Evolutionary conservation across 2,797 vertebrate genomes (phyloP), one percentile per base, ranked within the genome.

Genomic region (Anabacerthia variegaticeps): DNA sequence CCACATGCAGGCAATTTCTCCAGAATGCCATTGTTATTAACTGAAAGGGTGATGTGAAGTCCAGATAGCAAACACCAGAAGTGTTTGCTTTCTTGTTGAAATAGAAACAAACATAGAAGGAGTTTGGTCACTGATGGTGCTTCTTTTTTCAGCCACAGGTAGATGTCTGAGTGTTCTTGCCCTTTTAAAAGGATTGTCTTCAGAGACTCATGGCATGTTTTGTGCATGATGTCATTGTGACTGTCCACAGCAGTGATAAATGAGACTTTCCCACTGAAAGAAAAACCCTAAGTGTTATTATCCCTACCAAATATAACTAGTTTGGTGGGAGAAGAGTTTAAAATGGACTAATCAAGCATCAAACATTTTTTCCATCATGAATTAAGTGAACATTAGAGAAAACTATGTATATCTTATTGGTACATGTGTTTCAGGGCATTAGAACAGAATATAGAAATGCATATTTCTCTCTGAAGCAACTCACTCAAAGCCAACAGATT

Each of bases 161-260:
- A 51, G 39, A 34, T 44, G 37, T 22, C 37, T 1, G 1, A 58
- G 32, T 58, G 46, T 36, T 52, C 49, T 46, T 80, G 30, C 19
- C 18, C 49, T 37, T 80, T 88, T 39, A 39, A 86, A 88, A 46
- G 9, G 52, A 68, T 26, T 58, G 26, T 36, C 54, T 66, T 75
- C n/a, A 43, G 41, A 77, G 48, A 51, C 28, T 72, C 14, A 16
- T 0, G 3, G 44, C 83, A 49, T 0, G 0, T 22, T 74, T 56
- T 74, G n/a, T 46, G 37, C 7, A 9, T 11, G 24, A 36, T 9
- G 23, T 66, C 58, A 59, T n/a, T 4, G 0, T 59, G 55, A 69
- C 52, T 36, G 39, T 9, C 36, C 65, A 34, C 1, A 4, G 28
- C 36, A 55, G 41, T 20, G 32, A 71, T 12, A 72, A 77, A 67